A percentile compares a stretch with the other conserved stretches of the same genome.
phyloP scores from a whole-genome alignment of 2,888 invertebrate genomes.

The Aphidius colemani region DNA sequence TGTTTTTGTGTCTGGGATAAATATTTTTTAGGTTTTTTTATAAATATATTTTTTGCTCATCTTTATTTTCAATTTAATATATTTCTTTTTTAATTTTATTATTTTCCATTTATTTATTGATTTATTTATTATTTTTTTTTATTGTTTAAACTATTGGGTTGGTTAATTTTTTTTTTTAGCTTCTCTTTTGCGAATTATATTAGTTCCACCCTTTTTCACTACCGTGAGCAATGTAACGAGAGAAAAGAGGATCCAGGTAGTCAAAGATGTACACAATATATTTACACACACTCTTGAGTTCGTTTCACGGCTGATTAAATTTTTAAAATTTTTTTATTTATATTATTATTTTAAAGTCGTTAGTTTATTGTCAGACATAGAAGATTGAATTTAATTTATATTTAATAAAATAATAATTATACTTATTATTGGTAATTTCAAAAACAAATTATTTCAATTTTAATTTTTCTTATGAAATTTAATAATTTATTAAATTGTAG shows the following conservation, averaged over 20 bases:
- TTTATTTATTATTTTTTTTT: slow-evolving; percentile 12
- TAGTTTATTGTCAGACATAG: not conserved
- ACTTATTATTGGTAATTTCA: too few species aligned
- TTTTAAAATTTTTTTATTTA: slow-evolving; percentile 31
- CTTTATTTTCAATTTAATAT: not conserved
- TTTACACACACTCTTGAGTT: slow-evolving; percentile 18
- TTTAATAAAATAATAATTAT: too few species aligned
- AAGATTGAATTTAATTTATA: too few species aligned
- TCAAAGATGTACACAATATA: slow-evolving; percentile 27
- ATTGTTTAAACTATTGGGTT: not conserved
- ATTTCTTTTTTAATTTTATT: slow-evolving; percentile 10
- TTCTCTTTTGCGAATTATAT: slow-evolving; percentile 24
- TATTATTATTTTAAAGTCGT: slow-evolving; percentile 1
- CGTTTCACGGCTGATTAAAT: slow-evolving; percentile 41
- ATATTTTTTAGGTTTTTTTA: not conserved
- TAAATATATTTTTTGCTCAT: not conserved
- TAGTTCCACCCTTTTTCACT: slow-evolving; percentile 30
- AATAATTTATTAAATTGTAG: too few species aligned
- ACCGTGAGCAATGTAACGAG: slow-evolving; percentile 39
- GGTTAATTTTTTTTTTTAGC: not conserved
- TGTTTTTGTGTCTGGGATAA: not conserved
- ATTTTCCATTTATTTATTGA: slow-evolving; percentile 8
- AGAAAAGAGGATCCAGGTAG: slow-evolving; percentile 36
- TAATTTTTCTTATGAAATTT: too few species aligned
- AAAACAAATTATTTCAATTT: too few species aligned